Conservation (phyloP, 1,140 invertebrate species). For the Tetramorium alpestre region DNA sequence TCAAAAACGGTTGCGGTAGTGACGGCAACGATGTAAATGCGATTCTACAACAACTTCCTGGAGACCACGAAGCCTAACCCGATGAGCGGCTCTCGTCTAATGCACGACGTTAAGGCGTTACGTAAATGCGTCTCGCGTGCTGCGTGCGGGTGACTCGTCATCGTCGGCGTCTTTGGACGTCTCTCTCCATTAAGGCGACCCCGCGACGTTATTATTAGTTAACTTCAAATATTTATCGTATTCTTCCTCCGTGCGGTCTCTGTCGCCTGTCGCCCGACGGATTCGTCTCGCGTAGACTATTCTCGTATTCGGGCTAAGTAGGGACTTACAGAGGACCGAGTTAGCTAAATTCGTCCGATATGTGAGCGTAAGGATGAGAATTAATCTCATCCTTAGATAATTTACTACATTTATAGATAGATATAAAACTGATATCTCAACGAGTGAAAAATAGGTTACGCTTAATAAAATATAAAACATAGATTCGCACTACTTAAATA, state of each 20-base stretch:
- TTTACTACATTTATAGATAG: background rate
- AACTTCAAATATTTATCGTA: constrained; percentile 82
- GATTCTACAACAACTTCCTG: constrained; percentile 67
- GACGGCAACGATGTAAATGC: constrained; percentile 53
- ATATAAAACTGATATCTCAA: background rate
- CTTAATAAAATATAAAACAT: background rate
- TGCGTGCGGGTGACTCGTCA: constrained; percentile 55
- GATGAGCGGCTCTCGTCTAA: constrained; percentile 61
- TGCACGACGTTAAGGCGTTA: constrained; percentile 72
- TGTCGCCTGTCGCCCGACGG: constrained; percentile 24
- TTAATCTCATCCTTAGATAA: background rate
- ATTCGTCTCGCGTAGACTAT: constrained; percentile 61
- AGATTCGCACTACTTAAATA: background rate
- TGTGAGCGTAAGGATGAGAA: too few species aligned
- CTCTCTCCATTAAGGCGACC: constrained; percentile 66
- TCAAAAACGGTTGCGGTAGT: constrained; percentile 62
- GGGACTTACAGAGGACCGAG: background rate
- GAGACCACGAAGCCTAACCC: constrained; percentile 33
- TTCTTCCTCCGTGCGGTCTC: constrained; percentile 61
- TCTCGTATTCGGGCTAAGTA: constrained; percentile 57
- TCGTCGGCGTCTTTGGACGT: constrained; percentile 61
- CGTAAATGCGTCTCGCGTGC: constrained; percentile 66
- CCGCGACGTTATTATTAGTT: constrained; percentile 81
- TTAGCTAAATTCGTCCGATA: background rate
- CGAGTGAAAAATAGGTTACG: background rate